Evolutionary conservation across 2,888 invertebrate species (phyloP).

Genomic region (Phanerotoma sp.): DNA sequence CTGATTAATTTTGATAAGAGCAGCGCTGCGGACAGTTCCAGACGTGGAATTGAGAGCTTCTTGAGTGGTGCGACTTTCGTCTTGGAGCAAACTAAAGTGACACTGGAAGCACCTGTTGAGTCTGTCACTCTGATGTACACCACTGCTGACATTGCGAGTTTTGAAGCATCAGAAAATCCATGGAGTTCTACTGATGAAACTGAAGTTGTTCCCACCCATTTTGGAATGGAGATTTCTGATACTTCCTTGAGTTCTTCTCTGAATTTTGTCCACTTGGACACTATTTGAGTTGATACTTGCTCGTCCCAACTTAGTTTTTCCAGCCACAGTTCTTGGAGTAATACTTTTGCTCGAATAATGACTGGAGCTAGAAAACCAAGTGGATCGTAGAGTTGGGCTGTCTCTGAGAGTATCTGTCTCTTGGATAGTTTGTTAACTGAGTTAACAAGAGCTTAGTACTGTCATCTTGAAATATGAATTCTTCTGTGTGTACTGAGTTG

Average conservation of each 20-base stretch:
- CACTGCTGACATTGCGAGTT: conserved; percentile 28
- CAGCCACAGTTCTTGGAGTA: conserved; percentile 29
- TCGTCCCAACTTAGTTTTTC: conserved; percentile 28
- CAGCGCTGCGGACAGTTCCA: conserved; percentile 21
- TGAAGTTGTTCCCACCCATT: conserved; percentile 16
- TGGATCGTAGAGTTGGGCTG: conserved; percentile 30
- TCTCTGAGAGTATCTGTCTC: conserved; percentile 19
- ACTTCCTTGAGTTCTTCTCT: conserved; percentile 12
- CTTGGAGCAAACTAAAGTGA: conserved; percentile 13
- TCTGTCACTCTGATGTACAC: conserved; percentile 23
- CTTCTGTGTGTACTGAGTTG: no score
- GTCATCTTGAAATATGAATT: no score
- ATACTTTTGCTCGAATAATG: conserved; percentile 26
- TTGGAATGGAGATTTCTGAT: conserved; percentile 17
- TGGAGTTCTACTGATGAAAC: conserved; percentile 21
- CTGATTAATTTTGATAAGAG: neutral
- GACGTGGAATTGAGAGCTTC: conserved; percentile 15
- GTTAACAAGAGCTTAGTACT: no score
- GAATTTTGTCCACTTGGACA: conserved; percentile 12
- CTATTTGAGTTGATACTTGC: neutral
- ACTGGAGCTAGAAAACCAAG: conserved; percentile 28
- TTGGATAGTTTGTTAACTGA: no score
- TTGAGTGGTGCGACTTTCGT: conserved; percentile 23
- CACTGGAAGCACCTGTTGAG: neutral
- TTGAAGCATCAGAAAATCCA: conserved; percentile 31